Conservation (phyloP, 2,797 vertebrate species). For the Morelia viridis region DNA sequence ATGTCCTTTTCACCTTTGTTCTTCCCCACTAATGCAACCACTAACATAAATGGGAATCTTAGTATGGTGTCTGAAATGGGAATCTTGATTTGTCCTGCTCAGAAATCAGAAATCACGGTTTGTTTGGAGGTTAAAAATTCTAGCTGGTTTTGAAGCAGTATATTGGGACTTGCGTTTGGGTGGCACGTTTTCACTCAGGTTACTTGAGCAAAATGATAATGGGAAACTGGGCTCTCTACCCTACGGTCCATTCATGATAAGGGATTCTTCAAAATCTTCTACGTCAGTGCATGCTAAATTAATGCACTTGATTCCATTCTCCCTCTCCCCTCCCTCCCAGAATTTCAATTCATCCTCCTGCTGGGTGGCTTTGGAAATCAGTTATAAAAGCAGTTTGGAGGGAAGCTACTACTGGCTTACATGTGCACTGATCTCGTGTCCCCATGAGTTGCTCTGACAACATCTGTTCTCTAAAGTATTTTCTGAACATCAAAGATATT, state of each 20-base stretch:
- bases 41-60: background rate
- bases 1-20: background rate
- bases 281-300: background rate
- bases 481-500: background rate
- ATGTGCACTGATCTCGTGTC: too few species aligned
- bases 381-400: background rate
- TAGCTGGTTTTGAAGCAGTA: background rate
- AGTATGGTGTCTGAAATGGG: background rate
- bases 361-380: background rate
- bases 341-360: background rate
- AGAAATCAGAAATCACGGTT: background rate
- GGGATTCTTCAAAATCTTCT: background rate
- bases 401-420: background rate
- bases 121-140: background rate
- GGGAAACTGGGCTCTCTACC: background rate
- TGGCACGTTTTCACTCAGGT: background rate
- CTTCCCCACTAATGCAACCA: background rate
- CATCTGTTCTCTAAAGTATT: background rate
- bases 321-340: background rate
- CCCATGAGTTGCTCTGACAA: background rate
- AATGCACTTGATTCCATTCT: too few species aligned
- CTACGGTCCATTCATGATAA: background rate
- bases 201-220: background rate
- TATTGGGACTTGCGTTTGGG: background rate
- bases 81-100: background rate